Conservation (phyloP, 2,888 invertebrate genomes). For the Gandaritis pyraliata region DNA sequence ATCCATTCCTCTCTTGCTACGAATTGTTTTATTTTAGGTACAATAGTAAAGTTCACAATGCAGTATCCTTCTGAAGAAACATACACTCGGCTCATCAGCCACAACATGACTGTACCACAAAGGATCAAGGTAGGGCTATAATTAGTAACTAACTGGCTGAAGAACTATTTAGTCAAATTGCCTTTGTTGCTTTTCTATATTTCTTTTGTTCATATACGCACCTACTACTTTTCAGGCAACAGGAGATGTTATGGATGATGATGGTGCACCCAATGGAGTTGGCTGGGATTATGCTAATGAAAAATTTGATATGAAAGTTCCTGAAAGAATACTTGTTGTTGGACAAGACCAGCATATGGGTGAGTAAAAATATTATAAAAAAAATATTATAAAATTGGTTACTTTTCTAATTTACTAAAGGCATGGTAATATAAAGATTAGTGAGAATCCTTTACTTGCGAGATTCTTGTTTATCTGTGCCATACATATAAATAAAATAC, state of each 20-base stretch:
- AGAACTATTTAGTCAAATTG: background rate
- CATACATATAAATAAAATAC: no score
- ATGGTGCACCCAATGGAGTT: constrained; percentile 86
- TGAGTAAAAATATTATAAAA: constrained; percentile 49
- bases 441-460: no score
- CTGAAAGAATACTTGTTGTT: constrained; percentile 95
- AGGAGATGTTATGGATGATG: constrained; percentile 87
- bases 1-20: background rate
- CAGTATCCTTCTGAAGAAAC: constrained; percentile 78
- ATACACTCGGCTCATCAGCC: constrained; percentile 78
- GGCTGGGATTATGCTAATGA: constrained; percentile 88
- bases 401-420: no score
- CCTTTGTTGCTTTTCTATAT: background rate
- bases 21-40: constrained; percentile 31
- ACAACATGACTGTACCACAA: constrained; percentile 81
- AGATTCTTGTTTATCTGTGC: no score
- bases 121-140: constrained; percentile 69
- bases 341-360: constrained; percentile 90
- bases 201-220: background rate
- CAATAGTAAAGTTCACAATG: constrained; percentile 51
- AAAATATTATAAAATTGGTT: background rate
- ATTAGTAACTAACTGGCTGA: background rate
- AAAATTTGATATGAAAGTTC: constrained; percentile 96
- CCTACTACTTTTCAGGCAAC: constrained; percentile 85
- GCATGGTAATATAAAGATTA: no score